phyloP scores from a whole-genome alignment of 2,113 vertebrate species.

The Heterocephalus glaber region DNA sequence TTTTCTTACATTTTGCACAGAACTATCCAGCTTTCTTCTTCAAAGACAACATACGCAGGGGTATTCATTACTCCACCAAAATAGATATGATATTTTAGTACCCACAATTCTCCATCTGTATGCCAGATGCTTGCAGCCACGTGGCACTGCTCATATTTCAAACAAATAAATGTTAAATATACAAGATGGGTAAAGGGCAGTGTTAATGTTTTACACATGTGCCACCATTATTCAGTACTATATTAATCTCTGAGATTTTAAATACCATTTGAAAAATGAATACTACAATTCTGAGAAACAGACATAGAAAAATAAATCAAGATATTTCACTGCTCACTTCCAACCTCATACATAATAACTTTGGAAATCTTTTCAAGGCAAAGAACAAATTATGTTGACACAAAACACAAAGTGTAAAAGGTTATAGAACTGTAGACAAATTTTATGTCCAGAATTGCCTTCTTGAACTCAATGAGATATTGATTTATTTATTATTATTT shows the following conservation, averaged over 20 bases:
- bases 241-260: conserved; percentile 69
- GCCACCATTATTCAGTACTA: conserved; percentile 67
- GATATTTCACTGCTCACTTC: background rate
- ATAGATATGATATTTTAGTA: conserved; percentile 82
- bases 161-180: conserved; percentile 76
- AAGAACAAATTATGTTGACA: background rate
- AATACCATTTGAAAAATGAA: conserved; percentile 66
- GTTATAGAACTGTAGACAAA: background rate
- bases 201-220: conserved; percentile 71
- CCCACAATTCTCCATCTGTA: conserved; percentile 81
- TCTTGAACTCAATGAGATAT: background rate
- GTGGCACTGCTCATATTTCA: conserved; percentile 74
- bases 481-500: background rate
- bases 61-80: conserved; percentile 77
- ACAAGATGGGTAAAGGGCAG: conserved; percentile 75
- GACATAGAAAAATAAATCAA: conserved; percentile 40
- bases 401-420: conserved; percentile 32
- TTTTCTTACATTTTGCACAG: conserved; percentile 52
- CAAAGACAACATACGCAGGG: conserved; percentile 75
- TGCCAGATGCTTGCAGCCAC: conserved; percentile 79
- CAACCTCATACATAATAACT: background rate
- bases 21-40: conserved; percentile 69
- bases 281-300: background rate
- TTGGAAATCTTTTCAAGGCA: background rate
- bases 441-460: background rate